Evolutionary conservation across 2,888 invertebrate species (phyloP), one percentile per base, ranked within the genome.

Genomic region (Formica aserva): DNA sequence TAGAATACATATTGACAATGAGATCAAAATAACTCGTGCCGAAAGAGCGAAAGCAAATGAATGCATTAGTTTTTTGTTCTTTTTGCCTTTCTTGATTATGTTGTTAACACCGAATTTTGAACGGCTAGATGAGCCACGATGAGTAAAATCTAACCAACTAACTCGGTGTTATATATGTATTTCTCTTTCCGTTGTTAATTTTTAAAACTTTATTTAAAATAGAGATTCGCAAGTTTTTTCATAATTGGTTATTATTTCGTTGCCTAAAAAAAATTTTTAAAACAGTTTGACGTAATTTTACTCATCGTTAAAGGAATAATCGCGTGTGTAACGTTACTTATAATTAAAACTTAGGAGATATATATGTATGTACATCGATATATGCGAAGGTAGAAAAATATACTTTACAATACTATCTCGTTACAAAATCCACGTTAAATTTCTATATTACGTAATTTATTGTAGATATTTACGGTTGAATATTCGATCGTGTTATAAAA

Each of bases 361-460:
- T 18, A n/a, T 52, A 52, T 0, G 0, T 52, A 52, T n/a, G 2
- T 52, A n/a, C n/a, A 52, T n/a, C 18, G 8, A 52, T 52, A 1
- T 55, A 57, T 13, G 60, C 26, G 38, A 72, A 26, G 26, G 35
- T 72, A 72, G 57, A 72, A 72, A 72, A 72, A 72, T 38, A 72
- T 26, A 57, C 18, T 38, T 72, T 38, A 72, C 38, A 38, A 72
- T 72, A 72, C 52, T 72, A 72, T 22, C 9, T 71, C 55, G 26
- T 72, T 72, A 72, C 18, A 72, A 72, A 71, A 71, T 71, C 22
- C 6, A 38, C 18, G 26, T 11, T 4, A 9, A 15, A 15, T 48
- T 32, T 71, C 15, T 22, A 52, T n/a, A 32, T 55, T 71, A 22
- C 22, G 18, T 15, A 71, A 22, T 45, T 45, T 4, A 57, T 57